Base-by-base conservation (phyloP, 2,888 invertebrate species). In the Tinea semifulvella region DNA sequence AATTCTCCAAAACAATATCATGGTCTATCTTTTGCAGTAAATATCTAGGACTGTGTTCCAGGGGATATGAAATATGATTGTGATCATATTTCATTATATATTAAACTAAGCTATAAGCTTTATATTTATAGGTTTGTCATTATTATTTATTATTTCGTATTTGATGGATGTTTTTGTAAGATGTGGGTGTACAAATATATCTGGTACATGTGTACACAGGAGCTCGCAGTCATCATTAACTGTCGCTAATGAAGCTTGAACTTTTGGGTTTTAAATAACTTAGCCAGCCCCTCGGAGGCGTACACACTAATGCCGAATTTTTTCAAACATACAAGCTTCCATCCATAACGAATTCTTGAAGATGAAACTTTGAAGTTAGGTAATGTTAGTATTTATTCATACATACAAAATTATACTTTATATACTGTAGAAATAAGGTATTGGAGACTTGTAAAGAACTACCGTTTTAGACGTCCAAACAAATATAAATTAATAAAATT, bases 191-290 rank as follows among this genome's bases (percentile, higher is more conserved):
- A 16, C 2, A 10, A 17, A 16, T 17, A 36, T 18, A 36, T 16
- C 18, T 31, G 6, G 31, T 31, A 31, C 31, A 31, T 31, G n/a
- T 31, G 31, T 31, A 10, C 38, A 38, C 38, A 38, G 38, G n/a
- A 38, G 40, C 22, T 40, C 22, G 40, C 22, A n/a, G 40, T 40
- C 75, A 67, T 80, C 77, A 80, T 82, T 81, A 82, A 74, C 60
- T 68, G 63, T 61, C 55, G 70, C 77, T 82, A 82, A 82, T 82
- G 81, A 80, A 70, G 68, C 82, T 70, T 77, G 68, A 69, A 60
- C 65, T 71, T 69, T 71, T 65, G 63, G 58, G 74, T 72, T 77
- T 77, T 74, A 79, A 79, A 77, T 79, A 76, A 71, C 74, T 65
- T 59, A 53, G 59, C 54, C 65, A 55, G 60, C 62, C 60, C 59